Percentiles rank a stretch among this genome's conserved stretches.
Evolutionary conservation across 2,888 invertebrate species (phyloP).

Genomic region (Dicyrtomina minuta): DNA sequence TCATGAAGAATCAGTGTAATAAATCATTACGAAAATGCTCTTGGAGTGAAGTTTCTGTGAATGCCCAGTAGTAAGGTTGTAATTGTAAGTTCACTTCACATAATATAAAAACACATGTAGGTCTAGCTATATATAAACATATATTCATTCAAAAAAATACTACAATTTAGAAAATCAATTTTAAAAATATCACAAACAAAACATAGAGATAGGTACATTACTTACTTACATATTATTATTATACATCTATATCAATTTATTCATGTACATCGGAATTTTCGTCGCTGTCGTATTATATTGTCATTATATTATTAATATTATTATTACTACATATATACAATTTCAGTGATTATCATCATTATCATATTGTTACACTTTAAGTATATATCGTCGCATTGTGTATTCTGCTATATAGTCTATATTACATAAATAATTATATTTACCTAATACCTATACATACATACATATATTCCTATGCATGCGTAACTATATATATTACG

Average conservation of each 20-base stretch:
- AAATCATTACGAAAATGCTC: constrained; percentile 43
- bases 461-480: no score
- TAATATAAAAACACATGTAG: neutral
- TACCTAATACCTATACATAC: no score
- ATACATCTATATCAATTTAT: neutral
- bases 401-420: neutral
- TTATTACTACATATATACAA: neutral
- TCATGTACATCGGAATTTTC: neutral
- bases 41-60: constrained; percentile 51
- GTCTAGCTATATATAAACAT: constrained; percentile 10
- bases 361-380: no score
- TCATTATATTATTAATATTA: neutral
- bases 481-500: no score
- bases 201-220: neutral
- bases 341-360: neutral
- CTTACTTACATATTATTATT: neutral
- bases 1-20: constrained; percentile 52
- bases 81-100: neutral
- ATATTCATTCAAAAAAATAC: neutral
- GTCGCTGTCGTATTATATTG: neutral
- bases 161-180: neutral
- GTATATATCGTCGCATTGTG: neutral
- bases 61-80: constrained; percentile 44
- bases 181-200: neutral
- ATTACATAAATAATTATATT: no score